A percentile compares a stretch with the other conserved stretches of the same genome.
Evolutionary conservation across 2,797 vertebrate species (phyloP).

Genomic region (Myotis planiceps): DNA sequence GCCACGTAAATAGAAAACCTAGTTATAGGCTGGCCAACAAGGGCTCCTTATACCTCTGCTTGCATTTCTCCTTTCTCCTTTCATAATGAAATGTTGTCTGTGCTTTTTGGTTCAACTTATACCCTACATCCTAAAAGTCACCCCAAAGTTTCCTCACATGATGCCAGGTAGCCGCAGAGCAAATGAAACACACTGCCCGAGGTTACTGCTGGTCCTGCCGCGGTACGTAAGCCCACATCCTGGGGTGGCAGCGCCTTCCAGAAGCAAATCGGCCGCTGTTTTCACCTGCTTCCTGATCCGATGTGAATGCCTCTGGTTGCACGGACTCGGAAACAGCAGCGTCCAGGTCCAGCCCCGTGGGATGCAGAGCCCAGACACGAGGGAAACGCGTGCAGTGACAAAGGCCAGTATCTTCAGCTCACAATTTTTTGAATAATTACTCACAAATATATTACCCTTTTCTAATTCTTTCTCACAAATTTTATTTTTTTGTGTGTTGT

Average conservation of each 20-base stretch:
- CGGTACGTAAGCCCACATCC: background rate
- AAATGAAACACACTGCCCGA: background rate
- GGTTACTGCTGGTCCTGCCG: too few relatives aligned
- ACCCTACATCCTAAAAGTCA: background rate
- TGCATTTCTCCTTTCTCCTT: background rate
- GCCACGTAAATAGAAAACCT: background rate
- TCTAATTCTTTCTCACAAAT: background rate
- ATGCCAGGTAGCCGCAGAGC: background rate
- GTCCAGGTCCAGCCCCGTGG: background rate
- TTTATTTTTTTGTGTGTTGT: background rate
- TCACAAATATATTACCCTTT: background rate
- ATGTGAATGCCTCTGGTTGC: background rate
- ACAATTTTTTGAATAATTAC: background rate
- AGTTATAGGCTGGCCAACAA: background rate
- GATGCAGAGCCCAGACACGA: background rate
- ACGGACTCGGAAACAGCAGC: background rate
- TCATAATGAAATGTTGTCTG: background rate
- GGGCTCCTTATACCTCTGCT: background rate
- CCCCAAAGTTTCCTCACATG: background rate
- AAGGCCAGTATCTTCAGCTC: background rate
- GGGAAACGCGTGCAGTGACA: background rate
- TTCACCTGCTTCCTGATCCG: too few relatives aligned
- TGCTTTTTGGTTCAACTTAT: background rate
- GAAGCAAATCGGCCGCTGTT: too few relatives aligned
- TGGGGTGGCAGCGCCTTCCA: too few relatives aligned